Percentiles rank a stretch among this genome's conserved stretches.
These are phyloP conservation scores for Musca domestica DNA, from an alignment of 1,140 invertebrate genomes.

Conservation along the genomic window DNA sequence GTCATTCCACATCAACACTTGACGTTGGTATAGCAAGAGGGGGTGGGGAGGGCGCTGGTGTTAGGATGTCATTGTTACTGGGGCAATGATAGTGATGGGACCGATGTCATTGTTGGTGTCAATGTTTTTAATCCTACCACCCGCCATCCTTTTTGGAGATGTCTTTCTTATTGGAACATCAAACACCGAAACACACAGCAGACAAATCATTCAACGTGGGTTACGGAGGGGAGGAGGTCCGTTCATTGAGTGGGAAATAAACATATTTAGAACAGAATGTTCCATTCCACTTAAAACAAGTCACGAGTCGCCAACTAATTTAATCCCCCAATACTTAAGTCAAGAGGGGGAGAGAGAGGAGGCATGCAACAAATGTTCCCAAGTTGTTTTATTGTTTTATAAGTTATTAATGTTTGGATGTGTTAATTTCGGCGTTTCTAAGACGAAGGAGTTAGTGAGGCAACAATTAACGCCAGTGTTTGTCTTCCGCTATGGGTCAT, in stretches of 20 bases:
- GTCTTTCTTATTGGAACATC: no score
- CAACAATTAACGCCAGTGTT: not conserved
- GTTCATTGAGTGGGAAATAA: not conserved
- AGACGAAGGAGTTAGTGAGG: not conserved
- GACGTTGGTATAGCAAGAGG: no score
- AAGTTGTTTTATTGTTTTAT: constrained; percentile 3
- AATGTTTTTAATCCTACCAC: no score
- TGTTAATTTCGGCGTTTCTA: not conserved
- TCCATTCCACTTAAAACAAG: constrained; percentile 12
- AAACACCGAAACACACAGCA: no score
- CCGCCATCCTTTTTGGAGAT: no score
- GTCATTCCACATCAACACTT: no score
- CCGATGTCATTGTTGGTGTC: no score
- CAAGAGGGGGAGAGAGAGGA: not conserved
- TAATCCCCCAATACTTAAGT: not conserved
- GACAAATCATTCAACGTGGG: not conserved
- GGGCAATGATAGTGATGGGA: no score
- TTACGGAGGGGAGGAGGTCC: not conserved
- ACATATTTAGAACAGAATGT: not conserved
- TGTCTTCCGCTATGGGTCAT: constrained; percentile 1
- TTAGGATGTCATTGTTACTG: no score
- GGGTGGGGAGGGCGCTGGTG: no score
- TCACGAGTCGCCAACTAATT: not conserved
- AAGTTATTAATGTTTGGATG: constrained; percentile 14
- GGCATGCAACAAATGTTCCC: no score